Conservation (phyloP, 2,888 invertebrate species). For the Drosophila quinaria region DNA sequence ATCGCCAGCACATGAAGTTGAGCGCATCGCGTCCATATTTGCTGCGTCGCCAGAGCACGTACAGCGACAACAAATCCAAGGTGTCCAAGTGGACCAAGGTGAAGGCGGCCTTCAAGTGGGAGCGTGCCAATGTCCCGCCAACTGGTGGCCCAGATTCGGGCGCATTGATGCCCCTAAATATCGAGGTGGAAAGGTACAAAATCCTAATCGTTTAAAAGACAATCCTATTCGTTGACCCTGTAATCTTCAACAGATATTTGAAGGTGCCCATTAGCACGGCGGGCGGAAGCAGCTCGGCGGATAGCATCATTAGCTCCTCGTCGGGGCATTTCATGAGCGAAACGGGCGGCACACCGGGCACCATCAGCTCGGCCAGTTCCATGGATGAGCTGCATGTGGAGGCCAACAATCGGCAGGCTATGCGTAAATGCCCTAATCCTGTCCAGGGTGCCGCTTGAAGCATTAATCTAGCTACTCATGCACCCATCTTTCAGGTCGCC, state of each 20-base stretch:
- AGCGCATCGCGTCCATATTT: slow-evolving; percentile 66
- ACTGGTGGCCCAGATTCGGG: slow-evolving; percentile 83
- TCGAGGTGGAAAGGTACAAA: slow-evolving; percentile 86
- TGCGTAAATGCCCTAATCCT: slow-evolving; percentile 55
- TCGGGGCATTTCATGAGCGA: slow-evolving; percentile 86
- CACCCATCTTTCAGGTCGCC: slow-evolving; percentile 73
- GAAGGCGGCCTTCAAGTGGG: slow-evolving; percentile 95
- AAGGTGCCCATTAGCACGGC: slow-evolving; percentile 86
- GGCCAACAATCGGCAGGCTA: slow-evolving; percentile 54
- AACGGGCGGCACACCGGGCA: slow-evolving; percentile 88
- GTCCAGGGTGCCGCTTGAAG: not conserved
- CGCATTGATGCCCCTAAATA: slow-evolving; percentile 86
- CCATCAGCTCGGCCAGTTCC: slow-evolving; percentile 91
- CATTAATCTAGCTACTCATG: not conserved
- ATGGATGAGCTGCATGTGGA: slow-evolving; percentile 88
- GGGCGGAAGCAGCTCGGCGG: slow-evolving; percentile 87
- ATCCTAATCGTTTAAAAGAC: not conserved
- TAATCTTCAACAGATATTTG: slow-evolving; percentile 83
- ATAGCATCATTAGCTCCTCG: slow-evolving; percentile 86
- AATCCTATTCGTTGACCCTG: not conserved
- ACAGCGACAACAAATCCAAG: slow-evolving; percentile 84
- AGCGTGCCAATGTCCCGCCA: slow-evolving; percentile 88
- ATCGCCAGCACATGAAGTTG: slow-evolving; percentile 62
- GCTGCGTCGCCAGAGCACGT: slow-evolving; percentile 84
- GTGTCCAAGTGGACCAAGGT: slow-evolving; percentile 95